A percentile compares a stretch with the other conserved stretches of the same genome.
phyloP scores from a whole-genome alignment of 30 jellyfish, hydroid and myxozoan species.

The Sanderia malayensis region DNA sequence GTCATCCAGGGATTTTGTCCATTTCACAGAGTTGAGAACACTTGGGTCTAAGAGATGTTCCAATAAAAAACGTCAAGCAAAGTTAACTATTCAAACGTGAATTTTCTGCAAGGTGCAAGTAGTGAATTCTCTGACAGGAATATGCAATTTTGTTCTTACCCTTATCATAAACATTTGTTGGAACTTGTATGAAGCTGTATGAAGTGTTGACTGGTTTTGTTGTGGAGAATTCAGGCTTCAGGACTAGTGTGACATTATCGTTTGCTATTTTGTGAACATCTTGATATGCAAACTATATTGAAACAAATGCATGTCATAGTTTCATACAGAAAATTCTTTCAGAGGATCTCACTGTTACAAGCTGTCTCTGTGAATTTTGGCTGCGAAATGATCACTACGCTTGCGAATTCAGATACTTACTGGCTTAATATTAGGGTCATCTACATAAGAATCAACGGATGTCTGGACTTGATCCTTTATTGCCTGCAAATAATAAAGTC shows the following conservation, averaged over 20 bases:
- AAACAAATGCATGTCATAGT: background rate
- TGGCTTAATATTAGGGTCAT: slow-evolving; percentile 4
- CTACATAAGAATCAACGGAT: background rate
- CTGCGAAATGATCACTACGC: too few relatives aligned
- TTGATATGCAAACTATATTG: slow-evolving; percentile 17
- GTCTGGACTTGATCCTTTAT: background rate
- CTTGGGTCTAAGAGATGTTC: slow-evolving; percentile 21
- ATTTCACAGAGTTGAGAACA: slow-evolving; percentile 53
- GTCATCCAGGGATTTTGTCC: slow-evolving; percentile 63
- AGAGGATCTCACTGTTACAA: too few relatives aligned
- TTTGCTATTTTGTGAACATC: slow-evolving; percentile 40
- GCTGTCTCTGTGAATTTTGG: too few relatives aligned
- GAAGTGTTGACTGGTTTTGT: slow-evolving; percentile 40
- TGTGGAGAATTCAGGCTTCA: slow-evolving; percentile 51
- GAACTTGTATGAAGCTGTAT: slow-evolving; percentile 83
- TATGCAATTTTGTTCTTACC: slow-evolving; percentile 1
- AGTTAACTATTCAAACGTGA: background rate
- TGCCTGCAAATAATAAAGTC: background rate
- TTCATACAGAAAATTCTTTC: too few relatives aligned
- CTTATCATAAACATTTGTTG: slow-evolving; percentile 73
- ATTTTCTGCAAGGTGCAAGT: too few relatives aligned
- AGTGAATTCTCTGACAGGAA: too few relatives aligned
- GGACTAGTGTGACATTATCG: slow-evolving; percentile 19
- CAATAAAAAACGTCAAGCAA: too few relatives aligned
- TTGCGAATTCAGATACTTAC: too few relatives aligned